Conservation (phyloP, 2,797 vertebrate species). For the Brachyalestes nurse region DNA sequence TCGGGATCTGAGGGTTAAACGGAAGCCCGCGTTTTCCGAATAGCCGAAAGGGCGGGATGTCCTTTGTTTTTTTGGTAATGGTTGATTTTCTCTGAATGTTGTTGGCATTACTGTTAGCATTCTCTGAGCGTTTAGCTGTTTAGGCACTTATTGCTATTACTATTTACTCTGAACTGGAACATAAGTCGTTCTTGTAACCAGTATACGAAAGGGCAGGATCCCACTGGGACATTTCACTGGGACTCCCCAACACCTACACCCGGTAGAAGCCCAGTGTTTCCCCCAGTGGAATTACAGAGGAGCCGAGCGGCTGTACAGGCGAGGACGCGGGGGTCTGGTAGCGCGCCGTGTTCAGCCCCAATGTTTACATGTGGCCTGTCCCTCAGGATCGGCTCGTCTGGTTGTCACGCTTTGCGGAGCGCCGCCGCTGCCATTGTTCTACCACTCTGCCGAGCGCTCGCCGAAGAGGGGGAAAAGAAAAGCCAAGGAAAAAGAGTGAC, state of each 20-base stretch:
- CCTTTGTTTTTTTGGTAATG: neutral
- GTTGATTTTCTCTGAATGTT: neutral
- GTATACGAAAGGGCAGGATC: neutral
- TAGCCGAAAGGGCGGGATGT: neutral
- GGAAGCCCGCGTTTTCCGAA: no score
- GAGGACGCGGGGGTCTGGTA: slow-evolving; percentile 15
- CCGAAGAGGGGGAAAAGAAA: slow-evolving; percentile 72
- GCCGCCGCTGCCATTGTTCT: slow-evolving; percentile 77
- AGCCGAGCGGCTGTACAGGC: neutral
- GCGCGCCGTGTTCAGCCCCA: slow-evolving; percentile 63
- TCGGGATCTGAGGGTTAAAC: no score
- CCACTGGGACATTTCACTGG: neutral
- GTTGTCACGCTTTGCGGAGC: slow-evolving; percentile 76
- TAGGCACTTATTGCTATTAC: neutral
- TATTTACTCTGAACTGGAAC: neutral
- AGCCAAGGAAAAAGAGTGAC: slow-evolving; percentile 71
- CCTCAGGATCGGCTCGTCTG: slow-evolving; percentile 76
- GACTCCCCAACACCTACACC: neutral
- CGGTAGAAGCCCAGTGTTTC: slow-evolving; percentile 5
- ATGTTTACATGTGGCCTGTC: slow-evolving; percentile 74
- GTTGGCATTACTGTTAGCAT: neutral
- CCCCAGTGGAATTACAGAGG: slow-evolving; percentile 6
- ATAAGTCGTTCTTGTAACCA: neutral
- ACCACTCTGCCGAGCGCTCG: slow-evolving; percentile 72
- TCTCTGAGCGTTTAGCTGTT: neutral